These are phyloP conservation scores for Euwallacea similis DNA, from an alignment of 1,140 invertebrate species.

Conservation along the genomic window DNA sequence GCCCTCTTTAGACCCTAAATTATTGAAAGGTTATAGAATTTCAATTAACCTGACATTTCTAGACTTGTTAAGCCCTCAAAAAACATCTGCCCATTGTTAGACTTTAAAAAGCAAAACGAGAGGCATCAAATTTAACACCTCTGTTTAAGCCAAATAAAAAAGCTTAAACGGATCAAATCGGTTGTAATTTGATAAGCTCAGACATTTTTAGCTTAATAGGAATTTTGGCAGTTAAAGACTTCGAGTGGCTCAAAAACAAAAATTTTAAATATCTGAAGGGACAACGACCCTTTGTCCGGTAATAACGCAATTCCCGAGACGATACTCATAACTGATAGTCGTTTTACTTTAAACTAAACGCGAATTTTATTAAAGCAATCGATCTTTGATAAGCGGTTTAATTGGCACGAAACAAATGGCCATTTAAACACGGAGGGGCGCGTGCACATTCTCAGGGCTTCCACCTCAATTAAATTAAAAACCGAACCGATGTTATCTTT, in stretches of 20 bases:
- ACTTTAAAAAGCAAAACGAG: too few species aligned
- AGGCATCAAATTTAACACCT: too few species aligned
- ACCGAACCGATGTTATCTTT: slow-evolving; percentile 37
- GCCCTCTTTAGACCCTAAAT: background rate
- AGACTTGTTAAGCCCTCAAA: too few species aligned
- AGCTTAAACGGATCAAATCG: too few species aligned
- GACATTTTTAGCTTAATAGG: too few species aligned
- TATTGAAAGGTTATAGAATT: too few species aligned
- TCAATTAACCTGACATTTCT: too few species aligned
- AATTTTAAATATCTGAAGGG: background rate
- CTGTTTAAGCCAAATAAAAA: too few species aligned
- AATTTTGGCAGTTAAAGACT: too few species aligned
- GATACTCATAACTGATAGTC: background rate
- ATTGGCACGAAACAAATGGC: slow-evolving; percentile 7
- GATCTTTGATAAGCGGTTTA: slow-evolving; percentile 12
- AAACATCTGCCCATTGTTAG: too few species aligned
- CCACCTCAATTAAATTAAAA: slow-evolving; percentile 37
- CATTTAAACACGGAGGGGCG: slow-evolving; percentile 5
- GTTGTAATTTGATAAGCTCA: too few species aligned
- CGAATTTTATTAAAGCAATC: slow-evolving; percentile 5
- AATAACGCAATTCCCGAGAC: background rate
- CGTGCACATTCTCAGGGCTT: slow-evolving; percentile 14
- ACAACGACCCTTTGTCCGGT: background rate
- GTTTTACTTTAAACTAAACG: background rate
- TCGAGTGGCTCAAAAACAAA: too few species aligned